Base-by-base conservation (phyloP, 1,140 invertebrate genomes). In the Drosophila nikananu region DNA sequence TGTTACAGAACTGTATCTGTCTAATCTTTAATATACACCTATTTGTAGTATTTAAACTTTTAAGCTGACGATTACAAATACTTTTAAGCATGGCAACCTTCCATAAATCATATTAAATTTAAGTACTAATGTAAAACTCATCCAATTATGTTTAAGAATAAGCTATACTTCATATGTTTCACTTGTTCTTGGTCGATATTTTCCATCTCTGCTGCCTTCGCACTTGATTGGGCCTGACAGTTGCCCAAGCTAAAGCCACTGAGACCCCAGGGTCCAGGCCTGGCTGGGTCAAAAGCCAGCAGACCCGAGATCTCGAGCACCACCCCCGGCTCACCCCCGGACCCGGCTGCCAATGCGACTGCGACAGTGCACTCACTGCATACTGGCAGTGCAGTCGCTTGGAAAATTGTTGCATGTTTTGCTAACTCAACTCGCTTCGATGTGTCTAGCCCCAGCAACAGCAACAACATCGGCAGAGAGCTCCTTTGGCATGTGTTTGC, bases 341-440 rank as follows among this genome's bases (percentile, higher is more conserved):
- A 41, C 23, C 39, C 19, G 71, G 23, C 35, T 73, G 19, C 42
- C 48, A 49, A 60, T 73, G 19, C 42, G 58, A 49, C 70, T 64
- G 25, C 62, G 42, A 73, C 77, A 63, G 54, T 60, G 42, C 48
- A 78, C 59, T 90, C 48, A 68, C 48, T 90, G 86, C 82, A 90
- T 90, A 78, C 79, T 91, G 86, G 72, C 72, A 80, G 72, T 91
- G 86, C 86, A 90, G 86, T 90, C 86, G 86, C 71, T 91, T 91
- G 86, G 86, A 90, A 90, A 90, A 90, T 90, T 90, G 86, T 90
- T 90, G 86, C 86, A 89, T 89, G 81, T 89, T 89, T 81, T 90
- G 80, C 84, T 79, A 91, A 90, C 77, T 83, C 77, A 71, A 83
- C 77, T 80, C 72, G 65, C 70, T 23, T 68, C 71, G 70, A 80